These are phyloP conservation scores for Helogale parvula DNA, from an alignment of 2,113 vertebrate species.

Conservation along the genomic window DNA sequence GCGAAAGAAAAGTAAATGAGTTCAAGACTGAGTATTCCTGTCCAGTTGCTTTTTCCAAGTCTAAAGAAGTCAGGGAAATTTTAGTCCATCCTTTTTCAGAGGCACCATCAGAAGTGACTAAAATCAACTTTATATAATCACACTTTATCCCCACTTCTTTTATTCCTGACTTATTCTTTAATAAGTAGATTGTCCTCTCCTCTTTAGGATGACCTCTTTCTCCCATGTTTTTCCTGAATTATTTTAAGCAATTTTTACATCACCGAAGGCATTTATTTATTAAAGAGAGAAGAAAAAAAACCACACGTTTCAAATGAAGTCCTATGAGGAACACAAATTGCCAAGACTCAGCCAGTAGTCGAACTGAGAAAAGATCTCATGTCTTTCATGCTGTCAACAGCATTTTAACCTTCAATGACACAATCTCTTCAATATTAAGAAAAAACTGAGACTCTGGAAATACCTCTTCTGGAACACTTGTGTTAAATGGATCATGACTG, in stretches of 20 bases:
- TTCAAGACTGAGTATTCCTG: background rate
- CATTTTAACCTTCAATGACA: background rate
- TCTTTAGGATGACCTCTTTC: background rate
- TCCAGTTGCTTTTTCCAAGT: background rate
- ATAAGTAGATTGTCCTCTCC: background rate
- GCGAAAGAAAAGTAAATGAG: background rate
- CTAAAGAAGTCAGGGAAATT: constrained; percentile 25
- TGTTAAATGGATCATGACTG: constrained; percentile 68
- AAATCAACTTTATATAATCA: background rate
- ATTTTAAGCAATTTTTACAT: background rate
- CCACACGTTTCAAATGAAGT: background rate
- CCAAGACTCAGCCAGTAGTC: background rate
- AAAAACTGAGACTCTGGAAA: background rate
- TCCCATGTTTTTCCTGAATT: background rate
- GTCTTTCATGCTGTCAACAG: background rate
- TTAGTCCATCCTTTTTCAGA: background rate
- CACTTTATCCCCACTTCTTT: background rate
- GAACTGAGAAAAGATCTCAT: background rate
- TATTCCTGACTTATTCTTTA: background rate
- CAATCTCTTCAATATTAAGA: background rate
- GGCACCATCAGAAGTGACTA: background rate
- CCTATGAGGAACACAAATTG: background rate
- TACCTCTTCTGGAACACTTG: constrained; percentile 84
- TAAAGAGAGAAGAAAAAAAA: background rate
- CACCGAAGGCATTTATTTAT: background rate